Percentiles rank a stretch among this genome's conserved stretches.
Conservation (phyloP, 2,888 invertebrate genomes). For the Cephus pulcher region DNA sequence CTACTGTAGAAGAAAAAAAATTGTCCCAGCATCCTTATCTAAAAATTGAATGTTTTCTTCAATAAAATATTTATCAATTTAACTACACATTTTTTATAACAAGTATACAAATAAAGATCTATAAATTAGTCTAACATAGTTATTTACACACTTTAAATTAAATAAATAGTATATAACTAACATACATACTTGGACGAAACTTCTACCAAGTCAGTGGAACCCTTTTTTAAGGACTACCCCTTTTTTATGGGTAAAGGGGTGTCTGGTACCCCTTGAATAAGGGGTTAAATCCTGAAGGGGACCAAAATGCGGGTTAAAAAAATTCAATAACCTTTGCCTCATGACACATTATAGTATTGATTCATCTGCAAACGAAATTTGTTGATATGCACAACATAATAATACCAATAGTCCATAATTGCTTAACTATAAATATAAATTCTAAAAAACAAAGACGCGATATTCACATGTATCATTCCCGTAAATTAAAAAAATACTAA, state of each 20-base stretch:
- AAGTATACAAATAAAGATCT: slow-evolving; percentile 1
- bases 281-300: slow-evolving; percentile 31
- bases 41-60: not conserved
- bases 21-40: slow-evolving; percentile 33
- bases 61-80: not conserved
- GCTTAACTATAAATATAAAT: not conserved
- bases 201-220: slow-evolving; percentile 36
- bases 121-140: not conserved
- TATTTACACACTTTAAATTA: slow-evolving; percentile 6
- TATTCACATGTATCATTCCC: not conserved
- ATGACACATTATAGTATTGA: not conserved
- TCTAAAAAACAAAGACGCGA: not conserved
- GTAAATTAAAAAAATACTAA: not conserved
- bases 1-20: slow-evolving; percentile 35
- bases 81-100: not conserved
- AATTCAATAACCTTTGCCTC: not conserved
- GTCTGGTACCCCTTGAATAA: slow-evolving; percentile 46
- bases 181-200: slow-evolving; percentile 35
- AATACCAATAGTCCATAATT: not conserved
- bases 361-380: not conserved
- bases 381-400: not conserved
- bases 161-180: slow-evolving; percentile 11
- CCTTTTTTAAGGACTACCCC: slow-evolving; percentile 56
- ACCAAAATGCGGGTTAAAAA: slow-evolving; percentile 11
- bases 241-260: slow-evolving; percentile 54